Evolutionary conservation across 2,888 invertebrate genomes (phyloP).

Genomic region (Oscheius sp.): DNA sequence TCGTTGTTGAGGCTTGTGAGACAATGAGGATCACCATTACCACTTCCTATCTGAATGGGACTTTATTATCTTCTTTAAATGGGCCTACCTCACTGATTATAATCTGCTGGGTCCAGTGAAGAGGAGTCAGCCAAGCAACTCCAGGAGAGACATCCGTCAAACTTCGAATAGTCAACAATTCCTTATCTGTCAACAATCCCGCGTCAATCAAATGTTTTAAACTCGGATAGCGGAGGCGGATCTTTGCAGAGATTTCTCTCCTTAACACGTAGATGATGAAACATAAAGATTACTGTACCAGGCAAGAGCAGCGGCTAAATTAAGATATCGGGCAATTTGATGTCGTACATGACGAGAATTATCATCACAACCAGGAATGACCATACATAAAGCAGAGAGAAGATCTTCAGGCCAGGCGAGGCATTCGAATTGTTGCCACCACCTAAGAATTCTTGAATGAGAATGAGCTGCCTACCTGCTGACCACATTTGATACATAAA

Average conservation of each 20-base stretch:
- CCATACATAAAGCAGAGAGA: conserved; percentile 53
- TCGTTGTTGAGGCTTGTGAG: conserved; percentile 47
- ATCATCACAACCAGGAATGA: conserved; percentile 46
- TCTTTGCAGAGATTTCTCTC: conserved; percentile 59
- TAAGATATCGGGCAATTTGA: conserved; percentile 63
- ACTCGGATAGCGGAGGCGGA: conserved; percentile 73
- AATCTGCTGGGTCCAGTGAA: conserved; percentile 64
- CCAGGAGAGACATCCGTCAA: conserved; percentile 59
- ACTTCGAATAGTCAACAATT: conserved; percentile 39
- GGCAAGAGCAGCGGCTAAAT: conserved; percentile 58
- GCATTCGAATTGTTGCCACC: conserved; percentile 64
- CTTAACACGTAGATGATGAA: conserved; percentile 23
- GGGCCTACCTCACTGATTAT: conserved; percentile 36
- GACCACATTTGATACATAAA: conserved; percentile 65
- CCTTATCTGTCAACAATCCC: conserved; percentile 74
- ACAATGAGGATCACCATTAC: conserved; percentile 41
- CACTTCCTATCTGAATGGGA: conserved; percentile 28
- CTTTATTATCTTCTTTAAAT: background rate
- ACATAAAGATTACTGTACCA: conserved; percentile 40
- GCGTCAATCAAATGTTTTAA: conserved; percentile 74
- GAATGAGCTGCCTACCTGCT: conserved; percentile 41
- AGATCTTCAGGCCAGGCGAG: conserved; percentile 62
- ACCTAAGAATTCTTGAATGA: conserved; percentile 38
- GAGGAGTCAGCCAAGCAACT: conserved; percentile 63
- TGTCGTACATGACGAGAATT: conserved; percentile 46